A percentile compares a stretch with the other conserved stretches of the same genome.
These are phyloP conservation scores for Venustoraphidia nigricollis DNA, from an alignment of 2,888 invertebrate species.

Conservation along the genomic window DNA sequence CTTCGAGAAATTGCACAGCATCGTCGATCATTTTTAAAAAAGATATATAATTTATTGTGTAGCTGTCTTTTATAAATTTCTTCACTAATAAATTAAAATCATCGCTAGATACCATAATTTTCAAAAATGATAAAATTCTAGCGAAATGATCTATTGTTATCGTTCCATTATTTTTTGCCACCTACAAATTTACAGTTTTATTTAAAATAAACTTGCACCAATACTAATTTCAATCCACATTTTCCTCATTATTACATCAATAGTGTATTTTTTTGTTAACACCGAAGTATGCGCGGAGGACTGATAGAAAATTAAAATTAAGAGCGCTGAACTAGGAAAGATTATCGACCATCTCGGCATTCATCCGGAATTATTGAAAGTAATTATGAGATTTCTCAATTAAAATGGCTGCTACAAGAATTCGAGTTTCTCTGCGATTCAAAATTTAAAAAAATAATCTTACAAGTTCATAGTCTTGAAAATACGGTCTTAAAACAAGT, in stretches of 20 bases:
- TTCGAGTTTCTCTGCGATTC: too few species aligned
- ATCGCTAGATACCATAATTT: conserved; percentile 48
- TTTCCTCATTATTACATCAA: too few species aligned
- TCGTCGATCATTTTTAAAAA: conserved; percentile 54
- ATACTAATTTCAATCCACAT: too few species aligned
- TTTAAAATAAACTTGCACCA: too few species aligned
- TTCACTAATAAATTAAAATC: conserved; percentile 61
- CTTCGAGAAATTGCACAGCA: conserved; percentile 41
- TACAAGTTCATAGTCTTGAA: conserved; percentile 57
- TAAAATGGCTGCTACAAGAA: too few species aligned
- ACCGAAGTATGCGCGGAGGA: too few species aligned
- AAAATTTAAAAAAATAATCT: conserved; percentile 1
- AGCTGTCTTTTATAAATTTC: conserved; percentile 59
- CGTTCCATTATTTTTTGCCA: conserved; percentile 57
- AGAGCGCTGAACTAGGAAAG: too few species aligned
- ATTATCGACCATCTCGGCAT: too few species aligned
- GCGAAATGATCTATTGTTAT: conserved; percentile 66
- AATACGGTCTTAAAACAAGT: conserved; percentile 54
- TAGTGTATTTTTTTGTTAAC: background rate
- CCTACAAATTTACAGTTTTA: conserved; percentile 27
- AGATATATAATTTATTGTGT: conserved; percentile 63
- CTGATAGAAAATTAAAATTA: too few species aligned
- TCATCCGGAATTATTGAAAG: background rate
- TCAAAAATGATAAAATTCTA: conserved; percentile 54
- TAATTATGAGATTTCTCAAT: background rate